Evolutionary conservation across 2,888 invertebrate species (phyloP).

Genomic region (Hydropsyche betteni): DNA sequence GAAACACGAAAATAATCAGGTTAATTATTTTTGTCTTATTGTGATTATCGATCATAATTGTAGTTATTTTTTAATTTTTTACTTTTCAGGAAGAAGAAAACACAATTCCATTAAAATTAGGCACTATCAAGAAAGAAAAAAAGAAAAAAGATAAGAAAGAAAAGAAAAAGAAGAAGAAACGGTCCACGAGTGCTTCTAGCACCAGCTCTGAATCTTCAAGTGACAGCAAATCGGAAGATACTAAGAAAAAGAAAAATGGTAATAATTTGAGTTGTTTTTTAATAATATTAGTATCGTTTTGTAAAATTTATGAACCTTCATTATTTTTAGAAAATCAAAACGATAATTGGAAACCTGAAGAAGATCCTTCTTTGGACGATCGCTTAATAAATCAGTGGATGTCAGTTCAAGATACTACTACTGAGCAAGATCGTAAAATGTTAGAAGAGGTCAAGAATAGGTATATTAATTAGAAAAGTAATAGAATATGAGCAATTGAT

Average conservation of each 20-base stretch:
- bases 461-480: constrained; percentile 38
- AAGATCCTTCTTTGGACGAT: constrained; percentile 66
- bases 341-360: constrained; percentile 54
- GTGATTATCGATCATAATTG: not conserved
- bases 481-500: not conserved
- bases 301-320: constrained; percentile 47
- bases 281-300: constrained; percentile 43
- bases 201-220: constrained; percentile 43
- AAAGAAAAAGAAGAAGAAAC: constrained; percentile 55
- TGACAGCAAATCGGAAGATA: constrained; percentile 58
- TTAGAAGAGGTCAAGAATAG: constrained; percentile 64
- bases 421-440: constrained; percentile 67
- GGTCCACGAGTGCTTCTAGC: constrained; percentile 49
- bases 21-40: not conserved
- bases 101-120: constrained; percentile 39
- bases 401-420: constrained; percentile 64
- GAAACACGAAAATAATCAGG: constrained; percentile 52
- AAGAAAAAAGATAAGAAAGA: constrained; percentile 53
- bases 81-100: constrained; percentile 33
- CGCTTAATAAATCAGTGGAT: constrained; percentile 67
- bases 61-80: constrained; percentile 16
- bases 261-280: not conserved
- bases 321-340: constrained; percentile 53
- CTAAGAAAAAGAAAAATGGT: constrained; percentile 60
- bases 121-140: constrained; percentile 46